phyloP scores from a whole-genome alignment of 2,113 vertebrate species.

The Theropithecus gelada region DNA sequence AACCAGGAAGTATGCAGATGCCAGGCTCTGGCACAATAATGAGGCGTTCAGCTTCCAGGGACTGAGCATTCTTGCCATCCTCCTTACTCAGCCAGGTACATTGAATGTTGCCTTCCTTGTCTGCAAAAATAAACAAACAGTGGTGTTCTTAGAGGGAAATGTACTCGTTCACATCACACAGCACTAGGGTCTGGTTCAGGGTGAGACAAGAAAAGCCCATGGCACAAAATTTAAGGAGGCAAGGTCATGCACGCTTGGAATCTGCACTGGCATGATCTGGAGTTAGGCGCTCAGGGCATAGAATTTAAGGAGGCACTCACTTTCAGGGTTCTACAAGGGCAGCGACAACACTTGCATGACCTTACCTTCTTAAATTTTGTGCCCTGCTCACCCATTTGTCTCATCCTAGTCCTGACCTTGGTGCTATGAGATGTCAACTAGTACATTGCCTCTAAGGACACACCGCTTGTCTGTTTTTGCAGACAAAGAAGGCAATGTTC shows the following conservation, averaged over 20 bases:
- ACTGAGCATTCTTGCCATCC: background rate
- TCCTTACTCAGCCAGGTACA: background rate
- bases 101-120: background rate
- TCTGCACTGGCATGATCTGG: background rate
- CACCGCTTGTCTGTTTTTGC: background rate
- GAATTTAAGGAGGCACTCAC: background rate
- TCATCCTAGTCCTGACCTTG: background rate
- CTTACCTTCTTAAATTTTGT: background rate
- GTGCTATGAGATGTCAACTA: background rate
- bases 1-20: background rate
- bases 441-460: background rate
- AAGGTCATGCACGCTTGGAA: background rate
- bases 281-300: background rate
- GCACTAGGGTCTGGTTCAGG: background rate
- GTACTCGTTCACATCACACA: background rate
- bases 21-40: background rate
- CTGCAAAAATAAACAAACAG: background rate
- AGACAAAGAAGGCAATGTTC: background rate
- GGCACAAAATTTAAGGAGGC: background rate
- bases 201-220: background rate
- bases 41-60: background rate
- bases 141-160: background rate
- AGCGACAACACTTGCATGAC: fast-evolving
- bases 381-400: background rate
- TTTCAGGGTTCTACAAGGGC: background rate